phyloP scores from a whole-genome alignment of 53 echinoderm and acorn worm species.

The Mesocentrotus franciscanus region DNA sequence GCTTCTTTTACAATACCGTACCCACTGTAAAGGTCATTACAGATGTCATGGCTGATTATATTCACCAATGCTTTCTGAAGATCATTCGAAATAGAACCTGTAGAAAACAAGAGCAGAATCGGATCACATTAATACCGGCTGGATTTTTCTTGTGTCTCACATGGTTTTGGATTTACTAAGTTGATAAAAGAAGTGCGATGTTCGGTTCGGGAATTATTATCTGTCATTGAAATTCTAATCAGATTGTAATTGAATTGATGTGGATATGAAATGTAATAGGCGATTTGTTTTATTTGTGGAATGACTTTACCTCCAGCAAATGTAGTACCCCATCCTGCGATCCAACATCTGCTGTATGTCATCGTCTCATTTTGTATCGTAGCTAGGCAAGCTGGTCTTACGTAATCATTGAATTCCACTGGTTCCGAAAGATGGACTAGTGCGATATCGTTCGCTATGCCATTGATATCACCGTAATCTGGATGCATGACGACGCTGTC shows the following conservation, averaged over 20 bases:
- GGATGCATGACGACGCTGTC: too few species aligned
- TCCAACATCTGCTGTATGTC: slow-evolving; percentile 72
- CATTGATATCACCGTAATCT: too few species aligned
- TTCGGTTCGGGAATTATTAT: too few species aligned
- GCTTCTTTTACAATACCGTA: not conserved
- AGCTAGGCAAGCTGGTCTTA: slow-evolving; percentile 78
- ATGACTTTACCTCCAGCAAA: slow-evolving; percentile 16
- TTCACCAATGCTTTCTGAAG: slow-evolving; percentile 54
- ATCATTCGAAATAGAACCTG: not conserved
- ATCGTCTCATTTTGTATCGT: slow-evolving; percentile 47
- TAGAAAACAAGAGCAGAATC: not conserved
- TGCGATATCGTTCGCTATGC: too few species aligned
- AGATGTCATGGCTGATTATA: slow-evolving; percentile 32
- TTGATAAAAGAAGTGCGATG: too few species aligned
- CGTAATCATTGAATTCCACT: slow-evolving; percentile 72
- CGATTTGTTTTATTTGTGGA: not conserved
- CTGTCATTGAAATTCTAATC: too few species aligned
- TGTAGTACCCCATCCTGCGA: slow-evolving; percentile 84
- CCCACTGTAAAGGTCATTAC: not conserved
- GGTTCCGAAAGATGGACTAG: too few species aligned
- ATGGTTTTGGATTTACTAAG: too few species aligned
- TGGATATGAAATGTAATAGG: not conserved
- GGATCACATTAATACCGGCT: too few species aligned
- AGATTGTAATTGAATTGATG: not conserved
- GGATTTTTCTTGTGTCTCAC: too few species aligned